phyloP scores from a whole-genome alignment of 2,888 invertebrate genomes.

The Baccha elongata region DNA sequence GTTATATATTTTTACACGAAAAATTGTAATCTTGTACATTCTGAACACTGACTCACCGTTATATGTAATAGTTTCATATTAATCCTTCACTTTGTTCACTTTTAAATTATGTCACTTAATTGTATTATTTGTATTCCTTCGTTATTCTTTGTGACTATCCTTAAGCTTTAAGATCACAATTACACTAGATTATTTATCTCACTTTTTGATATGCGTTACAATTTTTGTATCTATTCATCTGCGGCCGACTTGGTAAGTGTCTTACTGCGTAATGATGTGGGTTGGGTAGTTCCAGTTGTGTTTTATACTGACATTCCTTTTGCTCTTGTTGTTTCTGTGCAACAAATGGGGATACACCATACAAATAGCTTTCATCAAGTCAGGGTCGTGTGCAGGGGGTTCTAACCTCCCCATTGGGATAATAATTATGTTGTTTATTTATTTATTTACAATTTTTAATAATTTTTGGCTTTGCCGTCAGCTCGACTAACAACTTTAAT shows the following conservation, averaged over 20 bases:
- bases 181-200: slow-evolving; percentile 22
- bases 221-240: slow-evolving; percentile 13
- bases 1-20: too few species aligned
- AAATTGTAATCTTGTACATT: neutral
- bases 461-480: too few species aligned
- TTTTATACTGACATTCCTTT: slow-evolving; percentile 72
- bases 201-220: slow-evolving; percentile 37
- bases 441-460: too few species aligned
- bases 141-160: slow-evolving; percentile 8
- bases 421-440: too few species aligned
- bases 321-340: slow-evolving; percentile 47
- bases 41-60: slow-evolving; percentile 54
- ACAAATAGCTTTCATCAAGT: slow-evolving; percentile 60
- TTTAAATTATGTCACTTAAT: slow-evolving; percentile 17
- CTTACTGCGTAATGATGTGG: slow-evolving; percentile 71
- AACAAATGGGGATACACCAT: slow-evolving; percentile 57
- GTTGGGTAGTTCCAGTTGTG: slow-evolving; percentile 67
- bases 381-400: too few species aligned
- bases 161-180: neutral
- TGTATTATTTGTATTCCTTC: slow-evolving; percentile 23
- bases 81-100: slow-evolving; percentile 49
- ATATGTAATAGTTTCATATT: slow-evolving; percentile 62
- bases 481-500: too few species aligned
- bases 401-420: too few species aligned
- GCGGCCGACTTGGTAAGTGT: slow-evolving; percentile 66